These are phyloP conservation scores for Vulpes lagopus DNA, from an alignment of 2,113 vertebrate genomes.

Conservation along the genomic window DNA sequence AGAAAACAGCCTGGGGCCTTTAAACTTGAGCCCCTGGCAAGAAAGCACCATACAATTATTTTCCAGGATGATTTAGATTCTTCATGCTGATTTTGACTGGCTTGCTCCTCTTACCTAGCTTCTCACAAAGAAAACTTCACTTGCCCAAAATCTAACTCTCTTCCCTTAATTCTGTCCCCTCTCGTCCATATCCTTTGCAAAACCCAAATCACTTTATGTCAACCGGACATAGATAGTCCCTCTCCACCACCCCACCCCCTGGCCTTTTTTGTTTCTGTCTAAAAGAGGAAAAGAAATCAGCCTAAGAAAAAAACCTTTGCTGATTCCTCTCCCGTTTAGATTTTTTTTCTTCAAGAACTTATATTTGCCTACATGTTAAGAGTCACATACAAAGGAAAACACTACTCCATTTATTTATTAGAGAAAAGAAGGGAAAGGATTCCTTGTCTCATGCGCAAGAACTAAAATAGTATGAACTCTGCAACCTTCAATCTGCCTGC, in stretches of 20 bases:
- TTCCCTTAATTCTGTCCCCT: slow-evolving; percentile 12
- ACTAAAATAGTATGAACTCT: slow-evolving; percentile 64
- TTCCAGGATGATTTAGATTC: slow-evolving; percentile 45
- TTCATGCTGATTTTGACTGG: slow-evolving; percentile 53
- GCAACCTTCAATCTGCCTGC: slow-evolving; percentile 51
- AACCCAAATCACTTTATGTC: slow-evolving; percentile 40
- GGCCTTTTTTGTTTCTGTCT: slow-evolving; percentile 59
- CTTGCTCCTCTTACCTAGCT: slow-evolving; percentile 50
- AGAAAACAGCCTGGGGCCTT: slow-evolving; percentile 65
- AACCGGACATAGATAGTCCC: not conserved
- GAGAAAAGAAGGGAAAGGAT: slow-evolving; percentile 61
- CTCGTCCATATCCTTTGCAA: slow-evolving; percentile 57
- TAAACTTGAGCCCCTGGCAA: slow-evolving; percentile 56
- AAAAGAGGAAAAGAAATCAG: slow-evolving; percentile 64
- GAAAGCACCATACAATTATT: slow-evolving; percentile 56
- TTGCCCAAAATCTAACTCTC: slow-evolving; percentile 25
- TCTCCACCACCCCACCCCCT: not conserved
- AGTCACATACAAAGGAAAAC: slow-evolving; percentile 53
- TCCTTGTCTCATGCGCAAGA: slow-evolving; percentile 25
- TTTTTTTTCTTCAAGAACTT: slow-evolving; percentile 52
- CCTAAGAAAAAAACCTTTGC: slow-evolving; percentile 32
- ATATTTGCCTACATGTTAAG: slow-evolving; percentile 22
- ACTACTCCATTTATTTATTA: slow-evolving; percentile 53
- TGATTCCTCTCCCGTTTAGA: slow-evolving; percentile 18
- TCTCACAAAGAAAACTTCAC: slow-evolving; percentile 49